phyloP scores from a whole-genome alignment of 92 coral and sea anemone species.

The Epizoanthus rinbou region DNA sequence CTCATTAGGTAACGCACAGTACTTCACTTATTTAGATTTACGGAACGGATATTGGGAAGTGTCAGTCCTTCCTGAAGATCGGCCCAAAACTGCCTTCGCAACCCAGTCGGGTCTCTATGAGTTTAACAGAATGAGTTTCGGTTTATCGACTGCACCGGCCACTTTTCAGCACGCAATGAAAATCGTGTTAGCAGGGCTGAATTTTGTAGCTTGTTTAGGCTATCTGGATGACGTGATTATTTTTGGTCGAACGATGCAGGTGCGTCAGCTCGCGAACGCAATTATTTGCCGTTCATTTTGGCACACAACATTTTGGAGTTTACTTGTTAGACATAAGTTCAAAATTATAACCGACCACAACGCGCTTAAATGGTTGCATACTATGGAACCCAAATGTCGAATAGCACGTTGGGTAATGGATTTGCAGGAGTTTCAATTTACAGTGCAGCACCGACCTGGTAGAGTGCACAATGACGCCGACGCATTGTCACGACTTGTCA shows the following conservation, averaged over 20 bases:
- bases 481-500: slow-evolving; percentile 30
- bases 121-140: slow-evolving; percentile 51
- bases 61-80: slow-evolving; percentile 34
- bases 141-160: slow-evolving; percentile 43
- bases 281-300: slow-evolving; percentile 35
- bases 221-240: slow-evolving; percentile 49
- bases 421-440: slow-evolving; percentile 36
- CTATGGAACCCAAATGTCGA: slow-evolving; percentile 40
- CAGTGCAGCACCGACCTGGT: slow-evolving; percentile 31
- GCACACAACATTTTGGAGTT: not conserved
- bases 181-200: slow-evolving; percentile 41
- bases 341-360: not conserved
- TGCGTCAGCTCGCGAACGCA: slow-evolving; percentile 45
- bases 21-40: slow-evolving; percentile 34
- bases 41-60: slow-evolving; percentile 41
- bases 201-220: slow-evolving; percentile 33
- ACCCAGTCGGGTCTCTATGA: slow-evolving; percentile 41
- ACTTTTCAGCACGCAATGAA: slow-evolving; percentile 49
- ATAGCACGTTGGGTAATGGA: slow-evolving; percentile 43
- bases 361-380: not conserved
- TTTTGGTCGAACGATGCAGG: slow-evolving; percentile 17
- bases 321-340: not conserved
- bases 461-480: slow-evolving; percentile 14
- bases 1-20: slow-evolving; percentile 25
- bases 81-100: slow-evolving; percentile 43